A percentile compares a stretch with the other conserved stretches of the same genome.
phyloP scores from a whole-genome alignment of 2,888 invertebrate genomes.

The Orthosia gracilis region DNA sequence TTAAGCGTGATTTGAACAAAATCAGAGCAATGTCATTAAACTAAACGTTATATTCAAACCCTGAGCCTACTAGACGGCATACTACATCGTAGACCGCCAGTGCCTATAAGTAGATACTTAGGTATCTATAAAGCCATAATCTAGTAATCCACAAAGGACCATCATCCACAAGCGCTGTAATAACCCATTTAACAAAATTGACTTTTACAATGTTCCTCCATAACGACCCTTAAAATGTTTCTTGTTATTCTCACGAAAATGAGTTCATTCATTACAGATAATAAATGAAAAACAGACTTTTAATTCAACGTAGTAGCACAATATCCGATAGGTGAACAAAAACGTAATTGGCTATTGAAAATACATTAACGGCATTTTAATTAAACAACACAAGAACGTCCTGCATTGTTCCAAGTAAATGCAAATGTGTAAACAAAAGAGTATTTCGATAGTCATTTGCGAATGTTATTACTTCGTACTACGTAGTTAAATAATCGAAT shows the following conservation, averaged over 20 bases:
- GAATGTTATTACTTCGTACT: conserved; percentile 22
- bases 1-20: not conserved
- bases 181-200: conserved; percentile 50
- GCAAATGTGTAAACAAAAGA: conserved; percentile 36
- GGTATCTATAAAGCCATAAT: conserved; percentile 32
- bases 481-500: conserved; percentile 42
- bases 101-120: conserved; percentile 2
- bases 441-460: conserved; percentile 25
- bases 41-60: conserved; percentile 2
- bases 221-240: conserved; percentile 42
- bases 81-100: not conserved
- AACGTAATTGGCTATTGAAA: conserved; percentile 44
- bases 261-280: conserved; percentile 11
- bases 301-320: conserved; percentile 22
- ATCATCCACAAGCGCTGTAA: conserved; percentile 23
- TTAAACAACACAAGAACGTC: conserved; percentile 27
- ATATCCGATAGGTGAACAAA: conserved; percentile 11
- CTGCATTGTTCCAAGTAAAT: conserved; percentile 28
- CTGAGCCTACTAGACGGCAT: not conserved
- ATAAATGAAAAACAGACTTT: conserved; percentile 20
- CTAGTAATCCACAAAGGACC: conserved; percentile 34
- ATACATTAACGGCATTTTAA: conserved; percentile 40
- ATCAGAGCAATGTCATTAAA: not conserved
- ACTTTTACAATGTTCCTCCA: conserved; percentile 44
- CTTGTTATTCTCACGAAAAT: conserved; percentile 28